Evolutionary conservation across 2,113 vertebrate genomes (phyloP).

Genomic region (Circaetus gallicus): DNA sequence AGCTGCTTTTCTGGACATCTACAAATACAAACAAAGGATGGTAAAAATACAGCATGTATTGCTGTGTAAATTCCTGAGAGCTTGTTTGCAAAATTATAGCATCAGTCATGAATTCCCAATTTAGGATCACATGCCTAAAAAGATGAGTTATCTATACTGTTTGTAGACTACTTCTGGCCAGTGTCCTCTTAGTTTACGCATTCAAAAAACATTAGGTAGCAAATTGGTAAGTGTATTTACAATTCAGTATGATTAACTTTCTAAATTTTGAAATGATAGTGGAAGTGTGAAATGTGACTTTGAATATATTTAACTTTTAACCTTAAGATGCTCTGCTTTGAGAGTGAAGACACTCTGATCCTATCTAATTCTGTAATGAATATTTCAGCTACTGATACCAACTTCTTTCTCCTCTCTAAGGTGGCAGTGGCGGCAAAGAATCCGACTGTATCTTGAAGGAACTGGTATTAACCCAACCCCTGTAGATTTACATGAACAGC

Average conservation of each 20-base stretch:
- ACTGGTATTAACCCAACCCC: constrained; percentile 90
- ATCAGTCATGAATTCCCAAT: background rate
- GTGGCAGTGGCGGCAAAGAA: constrained; percentile 94
- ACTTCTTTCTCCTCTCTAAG: constrained; percentile 61
- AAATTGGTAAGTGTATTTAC: background rate
- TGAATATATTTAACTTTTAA: background rate
- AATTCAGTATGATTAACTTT: background rate
- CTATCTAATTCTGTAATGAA: background rate
- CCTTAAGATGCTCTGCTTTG: background rate
- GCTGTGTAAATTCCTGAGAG: background rate
- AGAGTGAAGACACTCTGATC: background rate
- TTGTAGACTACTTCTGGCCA: background rate
- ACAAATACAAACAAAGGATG: background rate
- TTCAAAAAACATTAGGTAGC: background rate
- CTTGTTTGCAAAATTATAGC: background rate
- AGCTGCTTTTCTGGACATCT: background rate
- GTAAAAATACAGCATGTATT: background rate
- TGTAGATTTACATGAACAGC: constrained; percentile 94
- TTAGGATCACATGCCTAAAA: background rate
- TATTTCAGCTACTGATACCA: background rate
- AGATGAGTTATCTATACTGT: background rate
- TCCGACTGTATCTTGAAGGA: constrained; percentile 90
- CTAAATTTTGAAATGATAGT: background rate
- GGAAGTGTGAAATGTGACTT: background rate
- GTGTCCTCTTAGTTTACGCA: background rate